Evolutionary conservation across 2,888 invertebrate genomes (phyloP), one percentile per base, ranked within the genome.

Genomic region (Lacanobia wlatinum): DNA sequence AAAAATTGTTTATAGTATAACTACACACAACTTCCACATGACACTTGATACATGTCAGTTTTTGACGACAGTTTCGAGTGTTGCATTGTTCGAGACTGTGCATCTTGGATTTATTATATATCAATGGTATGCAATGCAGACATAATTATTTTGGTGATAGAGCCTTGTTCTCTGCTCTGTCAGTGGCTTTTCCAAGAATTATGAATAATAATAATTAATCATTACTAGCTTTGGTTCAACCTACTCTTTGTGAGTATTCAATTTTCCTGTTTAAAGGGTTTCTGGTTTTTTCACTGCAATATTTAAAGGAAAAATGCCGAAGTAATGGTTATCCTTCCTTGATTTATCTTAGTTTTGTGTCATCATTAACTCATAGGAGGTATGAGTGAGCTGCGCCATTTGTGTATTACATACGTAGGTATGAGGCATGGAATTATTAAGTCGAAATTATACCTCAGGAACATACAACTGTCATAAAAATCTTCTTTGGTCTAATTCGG

Each of bases 231-330:
- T n/a, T 21, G 1, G 0, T 18, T 58, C 3, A 38, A 52, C n/a
- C 34, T 38, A 52, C 21, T 48, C 18, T 18, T n/a, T 28, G 8
- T 48, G 14, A 16, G 23, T 1, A 56, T 12, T 16, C 0, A 4
- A 8, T 52, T 76, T 69, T 62, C 62, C 70, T 62, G 4, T 18
- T 12, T n/a, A 50, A 18, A 5, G 28, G 12, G 12, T 3, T n/a
- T 34, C 5, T 66, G 50, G 43, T 14, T 43, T 64, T 18, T 23
- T 43, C 12, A 62, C 4, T 77, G 53, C 55, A 77, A 43, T 62
- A 16, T 60, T 60, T 2, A 23, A n/a, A 77, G 59, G 71, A 21
- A 75, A 71, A 46, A 18, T 34, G 1, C 8, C 10, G 10, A n/a
- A 28, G 9, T 21, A 38, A 14, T 55, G 28, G 50, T 52, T 64